Evolutionary conservation across 2,797 vertebrate genomes (phyloP).

Genomic region (Hemitrygon akajei): DNA sequence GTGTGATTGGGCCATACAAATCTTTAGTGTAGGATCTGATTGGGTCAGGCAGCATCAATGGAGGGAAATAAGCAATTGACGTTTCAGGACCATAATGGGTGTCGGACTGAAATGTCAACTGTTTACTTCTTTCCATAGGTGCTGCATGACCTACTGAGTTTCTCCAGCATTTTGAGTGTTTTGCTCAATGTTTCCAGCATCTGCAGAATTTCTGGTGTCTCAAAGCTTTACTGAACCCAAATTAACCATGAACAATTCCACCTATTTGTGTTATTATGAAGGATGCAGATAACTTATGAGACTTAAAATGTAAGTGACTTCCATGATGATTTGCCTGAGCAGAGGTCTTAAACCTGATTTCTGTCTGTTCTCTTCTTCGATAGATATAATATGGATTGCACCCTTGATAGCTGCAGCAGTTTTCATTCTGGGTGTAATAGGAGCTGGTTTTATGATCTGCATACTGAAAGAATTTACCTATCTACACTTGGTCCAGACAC

Average conservation of each 20-base stretch:
- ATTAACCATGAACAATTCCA: not conserved
- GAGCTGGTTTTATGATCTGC: not conserved
- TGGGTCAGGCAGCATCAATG: no score
- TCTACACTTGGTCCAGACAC: not conserved
- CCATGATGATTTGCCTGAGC: not conserved
- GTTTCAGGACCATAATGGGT: no score
- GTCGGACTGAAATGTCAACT: no score
- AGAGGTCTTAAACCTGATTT: not conserved
- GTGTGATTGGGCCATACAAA: no score
- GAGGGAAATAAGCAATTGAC: no score
- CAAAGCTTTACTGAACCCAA: not conserved
- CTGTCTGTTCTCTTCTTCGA: not conserved
- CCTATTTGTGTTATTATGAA: not conserved
- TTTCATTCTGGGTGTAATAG: not conserved
- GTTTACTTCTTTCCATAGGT: no score
- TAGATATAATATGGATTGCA: slow-evolving; percentile 13
- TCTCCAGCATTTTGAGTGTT: no score
- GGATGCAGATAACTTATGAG: not conserved
- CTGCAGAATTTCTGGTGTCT: no score
- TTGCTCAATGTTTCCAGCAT: no score
- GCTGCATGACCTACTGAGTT: no score
- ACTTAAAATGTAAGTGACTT: not conserved
- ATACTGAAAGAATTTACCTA: not conserved
- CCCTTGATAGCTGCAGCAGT: not conserved
- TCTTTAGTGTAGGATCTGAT: no score